Conservation (phyloP, 2,113 vertebrate genomes). For the Proteles cristata region DNA sequence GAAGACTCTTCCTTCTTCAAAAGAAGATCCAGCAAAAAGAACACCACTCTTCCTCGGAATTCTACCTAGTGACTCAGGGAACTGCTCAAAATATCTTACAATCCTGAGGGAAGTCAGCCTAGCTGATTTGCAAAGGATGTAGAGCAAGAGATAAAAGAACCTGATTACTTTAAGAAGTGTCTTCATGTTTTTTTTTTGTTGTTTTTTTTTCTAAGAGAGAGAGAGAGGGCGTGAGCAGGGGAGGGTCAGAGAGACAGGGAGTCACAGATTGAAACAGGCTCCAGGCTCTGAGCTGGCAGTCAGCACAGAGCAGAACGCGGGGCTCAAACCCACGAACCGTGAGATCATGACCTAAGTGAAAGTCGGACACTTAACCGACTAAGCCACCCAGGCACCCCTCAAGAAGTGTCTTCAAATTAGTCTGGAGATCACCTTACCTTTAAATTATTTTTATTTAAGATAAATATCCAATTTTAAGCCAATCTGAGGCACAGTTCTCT, state of each 20-base stretch:
- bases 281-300: too few species aligned
- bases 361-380: too few species aligned
- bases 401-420: background rate
- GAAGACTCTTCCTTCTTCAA: background rate
- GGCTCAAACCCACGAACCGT: too few species aligned
- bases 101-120: background rate
- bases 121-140: background rate
- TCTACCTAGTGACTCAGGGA: background rate
- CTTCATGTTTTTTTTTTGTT: background rate
- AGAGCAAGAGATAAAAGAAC: background rate
- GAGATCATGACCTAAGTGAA: too few species aligned
- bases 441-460: conserved; percentile 7
- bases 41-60: background rate
- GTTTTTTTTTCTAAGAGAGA: too few species aligned
- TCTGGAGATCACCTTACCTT: background rate
- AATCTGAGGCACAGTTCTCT: background rate
- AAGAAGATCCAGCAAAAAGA: background rate
- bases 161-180: background rate
- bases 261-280: too few species aligned
- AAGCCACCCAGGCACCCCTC: too few species aligned
- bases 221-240: too few species aligned
- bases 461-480: conserved; percentile 21
- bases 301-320: too few species aligned
- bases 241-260: too few species aligned
- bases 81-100: background rate